These are phyloP conservation scores for Ooceraea biroi DNA, from an alignment of 1,140 invertebrate species.

Conservation along the genomic window DNA sequence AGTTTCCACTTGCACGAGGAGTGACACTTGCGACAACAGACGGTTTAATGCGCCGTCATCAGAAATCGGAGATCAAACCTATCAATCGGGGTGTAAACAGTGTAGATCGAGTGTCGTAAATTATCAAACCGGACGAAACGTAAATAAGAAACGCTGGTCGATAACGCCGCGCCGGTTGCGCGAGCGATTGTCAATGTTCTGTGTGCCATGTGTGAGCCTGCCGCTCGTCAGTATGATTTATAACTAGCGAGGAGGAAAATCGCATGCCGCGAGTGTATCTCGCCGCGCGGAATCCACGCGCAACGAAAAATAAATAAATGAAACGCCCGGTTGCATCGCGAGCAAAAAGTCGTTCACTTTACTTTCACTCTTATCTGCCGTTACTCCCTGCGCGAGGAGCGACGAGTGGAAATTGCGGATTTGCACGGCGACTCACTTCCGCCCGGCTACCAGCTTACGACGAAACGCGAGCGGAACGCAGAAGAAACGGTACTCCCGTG, in stretches of 20 bases:
- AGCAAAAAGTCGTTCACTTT: slow-evolving; percentile 45
- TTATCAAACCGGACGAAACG: slow-evolving; percentile 25
- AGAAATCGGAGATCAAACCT: slow-evolving; percentile 31
- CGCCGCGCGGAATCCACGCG: not conserved
- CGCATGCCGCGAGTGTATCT: slow-evolving; percentile 15
- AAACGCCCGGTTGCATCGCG: slow-evolving; percentile 34
- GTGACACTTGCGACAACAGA: slow-evolving; percentile 48
- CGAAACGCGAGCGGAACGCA: slow-evolving; percentile 11
- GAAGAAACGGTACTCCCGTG: not conserved
- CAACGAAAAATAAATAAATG: slow-evolving; percentile 12
- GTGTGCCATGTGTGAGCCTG: not conserved
- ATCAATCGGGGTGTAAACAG: slow-evolving; percentile 39
- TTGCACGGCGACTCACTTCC: slow-evolving; percentile 34
- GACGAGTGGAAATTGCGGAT: slow-evolving; percentile 53
- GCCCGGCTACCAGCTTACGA: not conserved
- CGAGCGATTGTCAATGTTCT: not conserved
- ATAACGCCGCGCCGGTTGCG: slow-evolving; percentile 11
- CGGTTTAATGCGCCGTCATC: slow-evolving; percentile 18
- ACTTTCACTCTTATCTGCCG: slow-evolving; percentile 59
- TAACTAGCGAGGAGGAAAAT: slow-evolving; percentile 21
- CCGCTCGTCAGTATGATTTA: slow-evolving; percentile 22
- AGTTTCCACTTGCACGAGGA: not conserved
- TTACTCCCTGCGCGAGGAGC: slow-evolving; percentile 26
- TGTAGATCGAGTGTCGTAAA: slow-evolving; percentile 28
- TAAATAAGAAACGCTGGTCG: slow-evolving; percentile 35